Evolutionary conservation across 1,140 invertebrate species (phyloP).

Genomic region (Calosoma granatense): DNA sequence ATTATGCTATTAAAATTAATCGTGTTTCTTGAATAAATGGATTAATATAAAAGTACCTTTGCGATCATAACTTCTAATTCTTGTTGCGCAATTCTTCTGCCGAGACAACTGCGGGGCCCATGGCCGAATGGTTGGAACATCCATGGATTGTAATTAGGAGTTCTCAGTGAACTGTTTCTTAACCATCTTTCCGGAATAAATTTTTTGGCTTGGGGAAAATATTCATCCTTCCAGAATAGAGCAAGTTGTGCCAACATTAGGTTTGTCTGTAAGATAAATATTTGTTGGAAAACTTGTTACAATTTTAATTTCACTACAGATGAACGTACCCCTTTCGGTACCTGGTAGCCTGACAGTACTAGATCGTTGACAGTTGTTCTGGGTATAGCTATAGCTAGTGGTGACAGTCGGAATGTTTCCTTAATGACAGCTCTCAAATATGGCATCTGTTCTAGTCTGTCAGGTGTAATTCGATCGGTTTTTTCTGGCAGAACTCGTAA

Average conservation of each 20-base stretch:
- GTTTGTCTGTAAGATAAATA: conserved; percentile 32
- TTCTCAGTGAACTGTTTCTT: conserved; percentile 23
- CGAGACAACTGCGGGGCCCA: conserved; percentile 45
- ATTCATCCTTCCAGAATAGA: conserved; percentile 30
- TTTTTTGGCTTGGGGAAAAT: conserved; percentile 39
- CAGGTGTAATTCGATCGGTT: conserved; percentile 21
- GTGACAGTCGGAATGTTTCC: conserved; percentile 47
- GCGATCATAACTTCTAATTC: background rate
- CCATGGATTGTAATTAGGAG: conserved; percentile 41
- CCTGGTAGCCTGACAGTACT: conserved; percentile 42
- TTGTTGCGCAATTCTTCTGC: conserved; percentile 15
- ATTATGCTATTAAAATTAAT: too few relatives aligned
- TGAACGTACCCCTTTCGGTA: conserved; percentile 46
- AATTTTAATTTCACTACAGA: background rate
- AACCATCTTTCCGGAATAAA: conserved; percentile 52
- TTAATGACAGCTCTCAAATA: conserved; percentile 57
- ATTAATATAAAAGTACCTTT: background rate
- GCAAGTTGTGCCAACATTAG: conserved; percentile 39
- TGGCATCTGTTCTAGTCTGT: conserved; percentile 41
- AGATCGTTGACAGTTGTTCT: conserved; percentile 42
- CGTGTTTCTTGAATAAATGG: too few relatives aligned
- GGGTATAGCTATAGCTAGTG: conserved; percentile 40
- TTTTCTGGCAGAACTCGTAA: conserved; percentile 20
- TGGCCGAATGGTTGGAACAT: conserved; percentile 49
- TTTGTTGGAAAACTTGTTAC: background rate